Percentiles rank a stretch among this genome's conserved stretches.
phyloP scores from a whole-genome alignment of 2,888 invertebrate genomes.

The Meteorus cinctellus region DNA sequence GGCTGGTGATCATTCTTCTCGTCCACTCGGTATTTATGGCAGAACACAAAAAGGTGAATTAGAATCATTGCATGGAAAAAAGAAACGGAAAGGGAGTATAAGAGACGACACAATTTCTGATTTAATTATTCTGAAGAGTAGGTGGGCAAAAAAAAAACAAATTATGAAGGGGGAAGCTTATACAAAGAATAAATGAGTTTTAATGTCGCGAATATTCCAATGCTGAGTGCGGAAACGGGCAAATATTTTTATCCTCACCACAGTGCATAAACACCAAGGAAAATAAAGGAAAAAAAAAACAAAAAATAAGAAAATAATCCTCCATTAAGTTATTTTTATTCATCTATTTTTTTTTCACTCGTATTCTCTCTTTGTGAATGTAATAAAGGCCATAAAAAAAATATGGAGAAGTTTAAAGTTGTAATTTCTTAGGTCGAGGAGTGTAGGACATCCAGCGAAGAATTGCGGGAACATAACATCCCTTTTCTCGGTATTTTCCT shows the following conservation, averaged over 20 bases:
- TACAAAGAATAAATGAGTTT: constrained; percentile 45
- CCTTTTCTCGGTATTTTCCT: not conserved
- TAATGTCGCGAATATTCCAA: constrained; percentile 45
- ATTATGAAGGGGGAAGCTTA: not conserved
- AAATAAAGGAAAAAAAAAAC: constrained; percentile 2
- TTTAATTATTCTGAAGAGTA: constrained; percentile 38
- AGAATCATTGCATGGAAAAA: not conserved
- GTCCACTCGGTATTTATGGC: constrained; percentile 26
- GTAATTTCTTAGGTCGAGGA: constrained; percentile 47
- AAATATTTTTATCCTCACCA: constrained; percentile 28
- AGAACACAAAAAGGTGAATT: constrained; percentile 15
- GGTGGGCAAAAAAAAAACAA: not conserved
- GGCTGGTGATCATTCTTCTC: constrained; percentile 64
- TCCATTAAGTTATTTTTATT: constrained; percentile 8
- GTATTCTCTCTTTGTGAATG: not conserved
- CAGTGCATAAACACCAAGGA: not conserved
- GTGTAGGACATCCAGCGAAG: constrained; percentile 30
- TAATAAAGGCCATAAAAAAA: constrained; percentile 28
- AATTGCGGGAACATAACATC: not conserved
- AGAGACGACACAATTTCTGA: constrained; percentile 31
- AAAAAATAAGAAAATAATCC: not conserved
- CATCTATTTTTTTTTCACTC: constrained; percentile 23
- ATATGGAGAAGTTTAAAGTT: constrained; percentile 42
- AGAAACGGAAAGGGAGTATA: not conserved
- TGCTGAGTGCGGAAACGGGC: not conserved